A percentile compares a stretch with the other conserved stretches of the same genome.
Evolutionary conservation across 2,113 vertebrate species (phyloP).

Genomic region (Poeciliopsis retropinna): DNA sequence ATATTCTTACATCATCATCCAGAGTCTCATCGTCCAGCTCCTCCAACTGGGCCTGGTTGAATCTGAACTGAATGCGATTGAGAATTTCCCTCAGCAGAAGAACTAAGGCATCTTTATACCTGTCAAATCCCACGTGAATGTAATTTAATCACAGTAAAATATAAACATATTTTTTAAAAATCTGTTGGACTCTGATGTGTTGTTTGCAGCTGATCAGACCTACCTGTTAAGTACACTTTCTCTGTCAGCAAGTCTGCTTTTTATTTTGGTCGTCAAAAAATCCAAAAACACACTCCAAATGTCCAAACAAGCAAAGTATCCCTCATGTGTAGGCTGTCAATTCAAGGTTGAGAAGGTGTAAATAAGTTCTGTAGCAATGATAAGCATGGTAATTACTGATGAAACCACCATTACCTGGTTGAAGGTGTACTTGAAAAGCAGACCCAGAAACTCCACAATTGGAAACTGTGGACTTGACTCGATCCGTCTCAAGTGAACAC

Average conservation of each 20-base stretch:
- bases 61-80: slow-evolving; percentile 96
- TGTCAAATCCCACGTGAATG: slow-evolving; percentile 52
- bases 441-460: slow-evolving; percentile 92
- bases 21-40: slow-evolving; percentile 96
- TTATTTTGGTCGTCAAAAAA: slow-evolving; percentile 96
- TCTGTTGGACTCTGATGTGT: background rate
- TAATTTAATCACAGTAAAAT: slow-evolving; percentile 3
- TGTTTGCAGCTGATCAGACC: background rate
- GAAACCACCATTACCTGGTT: slow-evolving; percentile 88
- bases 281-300: slow-evolving; percentile 98
- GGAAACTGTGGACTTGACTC: slow-evolving; percentile 97
- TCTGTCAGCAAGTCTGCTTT: slow-evolving; percentile 92
- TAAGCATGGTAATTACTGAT: background rate
- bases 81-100: slow-evolving; percentile 93
- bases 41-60: slow-evolving; percentile 96
- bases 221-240: slow-evolving; percentile 95
- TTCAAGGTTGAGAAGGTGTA: slow-evolving; percentile 15
- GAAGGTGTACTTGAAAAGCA: slow-evolving; percentile 98
- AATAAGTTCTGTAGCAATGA: background rate
- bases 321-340: slow-evolving; percentile 93
- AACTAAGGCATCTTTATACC: slow-evolving; percentile 96
- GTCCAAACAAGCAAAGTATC: slow-evolving; percentile 97
- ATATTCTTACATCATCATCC: slow-evolving; percentile 93
- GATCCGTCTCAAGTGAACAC: slow-evolving; percentile 93
- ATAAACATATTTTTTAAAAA: background rate